Conservation (phyloP, 1,140 invertebrate genomes). For the Drosophila ercepeae region DNA sequence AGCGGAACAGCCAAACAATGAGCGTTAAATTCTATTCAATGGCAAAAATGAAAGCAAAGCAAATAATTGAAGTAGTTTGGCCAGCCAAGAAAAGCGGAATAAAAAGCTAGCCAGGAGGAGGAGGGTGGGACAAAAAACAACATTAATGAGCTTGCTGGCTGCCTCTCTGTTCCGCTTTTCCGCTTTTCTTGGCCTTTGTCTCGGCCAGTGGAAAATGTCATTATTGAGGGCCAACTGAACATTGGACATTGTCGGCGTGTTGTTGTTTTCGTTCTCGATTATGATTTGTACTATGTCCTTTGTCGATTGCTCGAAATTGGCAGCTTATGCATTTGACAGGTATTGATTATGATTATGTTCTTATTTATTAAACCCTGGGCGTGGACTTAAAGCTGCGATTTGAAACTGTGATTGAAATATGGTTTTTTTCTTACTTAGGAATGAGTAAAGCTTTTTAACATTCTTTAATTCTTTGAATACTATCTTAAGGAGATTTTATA, state of each 20-base stretch:
- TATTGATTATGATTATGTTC: slow-evolving; percentile 52
- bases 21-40: slow-evolving; percentile 79
- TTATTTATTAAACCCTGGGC: slow-evolving; percentile 27
- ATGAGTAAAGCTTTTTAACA: not conserved
- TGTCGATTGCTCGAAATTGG: slow-evolving; percentile 39
- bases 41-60: slow-evolving; percentile 71
- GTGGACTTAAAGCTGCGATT: slow-evolving; percentile 3
- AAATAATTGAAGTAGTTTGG: slow-evolving; percentile 77
- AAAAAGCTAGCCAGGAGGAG: not conserved
- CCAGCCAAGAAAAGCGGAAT: slow-evolving; percentile 42
- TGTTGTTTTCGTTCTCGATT: slow-evolving; percentile 16
- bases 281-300: slow-evolving; percentile 22
- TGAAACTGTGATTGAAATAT: slow-evolving; percentile 5
- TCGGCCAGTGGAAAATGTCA: slow-evolving; percentile 36
- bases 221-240: slow-evolving; percentile 44
- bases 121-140: slow-evolving; percentile 33
- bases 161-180: slow-evolving; percentile 15
- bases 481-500: too few relatives aligned
- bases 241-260: slow-evolving; percentile 19
- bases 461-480: not conserved
- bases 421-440: too few relatives aligned
- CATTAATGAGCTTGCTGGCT: slow-evolving; percentile 50
- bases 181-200: slow-evolving; percentile 30
- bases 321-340: slow-evolving; percentile 57
- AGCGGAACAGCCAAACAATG: slow-evolving; percentile 63